phyloP scores from a whole-genome alignment of 2,113 vertebrate species.

The Steatornis caripensis region DNA sequence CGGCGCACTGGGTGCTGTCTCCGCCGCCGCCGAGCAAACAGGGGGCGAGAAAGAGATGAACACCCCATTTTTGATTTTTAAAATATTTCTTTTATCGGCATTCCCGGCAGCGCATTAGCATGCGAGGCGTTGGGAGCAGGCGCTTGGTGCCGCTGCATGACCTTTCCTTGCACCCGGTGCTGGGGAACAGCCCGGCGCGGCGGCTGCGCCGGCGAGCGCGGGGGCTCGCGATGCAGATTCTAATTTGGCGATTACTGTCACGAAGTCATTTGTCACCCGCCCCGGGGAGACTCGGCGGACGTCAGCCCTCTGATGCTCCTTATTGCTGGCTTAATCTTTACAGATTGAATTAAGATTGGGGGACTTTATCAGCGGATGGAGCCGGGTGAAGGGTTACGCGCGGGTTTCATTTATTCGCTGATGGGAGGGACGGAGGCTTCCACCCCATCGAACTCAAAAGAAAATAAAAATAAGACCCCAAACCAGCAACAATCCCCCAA shows the following conservation, averaged over 20 bases:
- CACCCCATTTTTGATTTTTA: not conserved
- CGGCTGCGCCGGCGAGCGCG: not conserved
- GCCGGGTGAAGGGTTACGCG: slow-evolving; percentile 7
- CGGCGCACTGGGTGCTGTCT: accelerated
- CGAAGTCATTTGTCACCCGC: slow-evolving; percentile 72
- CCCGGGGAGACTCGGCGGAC: slow-evolving; percentile 33
- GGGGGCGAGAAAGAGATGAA: not conserved
- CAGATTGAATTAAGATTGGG: slow-evolving; percentile 68
- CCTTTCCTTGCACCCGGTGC: not conserved
- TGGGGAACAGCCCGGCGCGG: not conserved
- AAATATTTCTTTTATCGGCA: not conserved
- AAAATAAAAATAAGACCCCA: not conserved
- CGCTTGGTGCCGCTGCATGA: not conserved
- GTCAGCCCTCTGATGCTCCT: slow-evolving; percentile 52
- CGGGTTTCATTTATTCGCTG: not conserved
- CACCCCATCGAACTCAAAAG: not conserved
- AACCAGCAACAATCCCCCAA: not conserved
- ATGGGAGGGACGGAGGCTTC: not conserved
- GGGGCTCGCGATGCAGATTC: slow-evolving; percentile 64
- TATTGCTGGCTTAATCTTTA: slow-evolving; percentile 67
- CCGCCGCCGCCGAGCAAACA: not conserved
- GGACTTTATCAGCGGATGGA: slow-evolving; percentile 25
- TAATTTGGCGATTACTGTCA: slow-evolving; percentile 79
- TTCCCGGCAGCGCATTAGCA: not conserved
- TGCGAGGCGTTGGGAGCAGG: not conserved